These are phyloP conservation scores for Phoenoteleia sp. DNA, from an alignment of 2,888 invertebrate genomes.

Conservation along the genomic window DNA sequence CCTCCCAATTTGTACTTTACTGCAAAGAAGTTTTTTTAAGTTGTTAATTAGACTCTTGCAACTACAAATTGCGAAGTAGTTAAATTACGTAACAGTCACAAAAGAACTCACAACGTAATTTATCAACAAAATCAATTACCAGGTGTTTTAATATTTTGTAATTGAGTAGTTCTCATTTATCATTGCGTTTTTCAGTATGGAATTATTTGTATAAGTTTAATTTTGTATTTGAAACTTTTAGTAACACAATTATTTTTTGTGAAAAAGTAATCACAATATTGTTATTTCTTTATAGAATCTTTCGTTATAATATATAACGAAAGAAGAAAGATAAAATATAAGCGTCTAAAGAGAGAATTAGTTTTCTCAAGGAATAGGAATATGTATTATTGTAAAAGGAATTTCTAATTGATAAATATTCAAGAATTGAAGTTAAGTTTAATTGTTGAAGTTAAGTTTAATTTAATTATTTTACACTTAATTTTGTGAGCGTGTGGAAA, in stretches of 20 bases:
- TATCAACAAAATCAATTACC: conserved; percentile 8
- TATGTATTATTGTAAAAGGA: too few species aligned
- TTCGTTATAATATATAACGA: too few species aligned
- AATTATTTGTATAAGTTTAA: conserved; percentile 13
- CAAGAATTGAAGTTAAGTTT: too few species aligned
- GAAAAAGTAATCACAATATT: conserved; percentile 15
- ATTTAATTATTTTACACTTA: too few species aligned
- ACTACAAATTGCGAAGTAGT: background rate
- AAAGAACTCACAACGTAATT: background rate
- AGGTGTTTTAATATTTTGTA: conserved; percentile 17
- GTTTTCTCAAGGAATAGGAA: too few species aligned
- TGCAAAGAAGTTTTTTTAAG: conserved; percentile 13
- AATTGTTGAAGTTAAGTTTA: too few species aligned
- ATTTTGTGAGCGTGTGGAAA: too few species aligned
- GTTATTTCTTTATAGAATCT: too few species aligned
- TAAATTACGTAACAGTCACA: background rate
- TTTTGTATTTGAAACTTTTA: conserved; percentile 1
- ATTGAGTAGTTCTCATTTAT: conserved; percentile 27
- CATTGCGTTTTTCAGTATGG: conserved; percentile 14
- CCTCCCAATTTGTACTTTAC: conserved; percentile 10
- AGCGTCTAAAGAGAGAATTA: too few species aligned
- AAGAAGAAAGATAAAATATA: too few species aligned
- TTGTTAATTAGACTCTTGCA: conserved; percentile 6
- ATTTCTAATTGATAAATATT: too few species aligned
- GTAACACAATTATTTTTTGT: conserved; percentile 1